Conservation (phyloP, 30 jellyfish, hydroid and myxozoan genomes). For the Phacellophora camtschatica region DNA sequence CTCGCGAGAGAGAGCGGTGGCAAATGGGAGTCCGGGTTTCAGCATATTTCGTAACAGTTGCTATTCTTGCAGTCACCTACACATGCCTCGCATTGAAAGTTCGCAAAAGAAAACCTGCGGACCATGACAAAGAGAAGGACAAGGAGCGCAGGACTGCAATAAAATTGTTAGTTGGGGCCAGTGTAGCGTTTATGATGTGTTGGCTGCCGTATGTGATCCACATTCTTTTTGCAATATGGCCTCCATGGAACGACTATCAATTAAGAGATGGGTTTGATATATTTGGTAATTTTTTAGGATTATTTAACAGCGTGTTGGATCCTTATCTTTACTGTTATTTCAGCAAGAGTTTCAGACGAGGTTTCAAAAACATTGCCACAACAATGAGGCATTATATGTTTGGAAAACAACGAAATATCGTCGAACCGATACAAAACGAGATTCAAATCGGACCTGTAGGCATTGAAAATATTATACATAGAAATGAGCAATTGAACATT, state of each 20-base stretch:
- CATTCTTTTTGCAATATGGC: slow-evolving; percentile 32
- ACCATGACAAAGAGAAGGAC: slow-evolving; percentile 18
- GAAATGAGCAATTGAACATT: too few relatives aligned
- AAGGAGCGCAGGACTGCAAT: slow-evolving; percentile 44
- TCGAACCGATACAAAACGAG: neutral
- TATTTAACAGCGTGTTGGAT: slow-evolving; percentile 53
- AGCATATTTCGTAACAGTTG: slow-evolving; percentile 21
- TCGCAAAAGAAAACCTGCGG: slow-evolving; percentile 1
- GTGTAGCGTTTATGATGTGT: slow-evolving; percentile 25
- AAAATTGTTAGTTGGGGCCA: slow-evolving; percentile 36
- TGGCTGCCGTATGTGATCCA: slow-evolving; percentile 57
- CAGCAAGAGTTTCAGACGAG: slow-evolving; percentile 49
- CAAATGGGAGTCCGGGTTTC: slow-evolving; percentile 34
- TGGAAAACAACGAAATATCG: neutral
- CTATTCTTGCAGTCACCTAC: slow-evolving; percentile 1
- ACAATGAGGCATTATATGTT: neutral
- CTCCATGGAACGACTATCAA: slow-evolving; percentile 34
- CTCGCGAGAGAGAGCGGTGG: slow-evolving; percentile 1
- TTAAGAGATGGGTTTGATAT: slow-evolving; percentile 40
- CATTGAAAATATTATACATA: too few relatives aligned
- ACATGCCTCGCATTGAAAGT: slow-evolving; percentile 24
- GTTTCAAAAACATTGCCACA: slow-evolving; percentile 21
- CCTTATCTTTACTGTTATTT: slow-evolving; percentile 53
- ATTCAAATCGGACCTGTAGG: neutral
- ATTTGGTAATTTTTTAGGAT: slow-evolving; percentile 39